These are phyloP conservation scores for Stegostoma tigrinum DNA, from an alignment of 2,113 vertebrate species.

Conservation along the genomic window DNA sequence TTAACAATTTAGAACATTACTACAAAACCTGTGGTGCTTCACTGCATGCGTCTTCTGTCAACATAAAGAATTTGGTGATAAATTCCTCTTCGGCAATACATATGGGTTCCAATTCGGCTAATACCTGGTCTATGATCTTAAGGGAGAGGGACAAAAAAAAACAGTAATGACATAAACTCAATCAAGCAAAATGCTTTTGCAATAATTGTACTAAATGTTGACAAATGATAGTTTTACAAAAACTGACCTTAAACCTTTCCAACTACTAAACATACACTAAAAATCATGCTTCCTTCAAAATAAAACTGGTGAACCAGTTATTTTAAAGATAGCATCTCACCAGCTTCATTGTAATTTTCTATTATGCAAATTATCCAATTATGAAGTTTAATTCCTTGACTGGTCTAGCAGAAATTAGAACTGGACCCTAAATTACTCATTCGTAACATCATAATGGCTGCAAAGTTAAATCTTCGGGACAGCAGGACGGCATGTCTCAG, in stretches of 20 bases:
- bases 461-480: no score
- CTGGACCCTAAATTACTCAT: no score
- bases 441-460: no score
- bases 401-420: no score
- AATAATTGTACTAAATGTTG: background rate
- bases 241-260: background rate
- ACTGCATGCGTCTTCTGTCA: background rate
- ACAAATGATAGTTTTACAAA: background rate
- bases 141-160: background rate
- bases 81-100: slow-evolving; percentile 44
- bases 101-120: slow-evolving; percentile 44
- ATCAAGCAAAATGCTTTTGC: background rate
- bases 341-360: no score
- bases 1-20: background rate
- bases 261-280: background rate
- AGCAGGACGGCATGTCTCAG: no score
- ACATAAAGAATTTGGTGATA: slow-evolving; percentile 46
- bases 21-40: slow-evolving; percentile 29
- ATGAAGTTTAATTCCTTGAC: no score
- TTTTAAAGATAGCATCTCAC: no score
- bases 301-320: no score
- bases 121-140: slow-evolving; percentile 42
- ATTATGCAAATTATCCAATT: no score
- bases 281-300: background rate
- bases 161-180: background rate